Base-by-base conservation (phyloP, 2,888 invertebrate species). In the Prionchulus punctatus region DNA sequence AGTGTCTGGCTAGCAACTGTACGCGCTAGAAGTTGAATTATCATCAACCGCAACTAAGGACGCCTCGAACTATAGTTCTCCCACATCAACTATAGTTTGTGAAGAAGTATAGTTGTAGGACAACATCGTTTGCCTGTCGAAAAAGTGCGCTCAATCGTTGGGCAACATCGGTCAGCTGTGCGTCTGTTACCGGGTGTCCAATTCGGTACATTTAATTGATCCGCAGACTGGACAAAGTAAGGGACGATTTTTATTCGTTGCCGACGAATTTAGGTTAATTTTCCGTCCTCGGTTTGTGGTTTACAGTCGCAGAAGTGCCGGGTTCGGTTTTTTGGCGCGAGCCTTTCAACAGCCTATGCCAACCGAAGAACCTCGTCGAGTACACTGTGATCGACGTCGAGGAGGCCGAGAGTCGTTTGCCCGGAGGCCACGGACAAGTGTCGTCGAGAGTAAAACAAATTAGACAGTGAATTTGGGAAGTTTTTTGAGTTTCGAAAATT, bases 351-450 rank as follows among this genome's bases (percentile, higher is more conserved):
- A 80, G 84, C 28, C 82, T 98, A 59, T 90, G 88, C 67, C 84
- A 86, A 69, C 86, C 89, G 0, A 90, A 87, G 50, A 88, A 91
- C 68, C 74, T 96, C 59, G 81, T 83, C 0, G 88, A 94, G 71
- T 98, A 86, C 70, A 80, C 87, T 65, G 87, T 98, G 1, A 89
- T 98, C 86, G 87, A 98, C 69, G 81, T 89, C 58, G 94, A 94
- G 64, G 78, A 79, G 61, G 80, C 82, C 12, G 52, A 61, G 25
- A 53, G 64, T 15, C 59, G 62, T 15, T 3, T 21, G 15, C 23
- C 26, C 15, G 56, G 62, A 1, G 92, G 91, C 0, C 89, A 89
- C 76, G 90, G 91, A 1, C 77, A 81, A 54, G 78, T 90, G 56
- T 91, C 92, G 0, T 79, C 78, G 57, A 87, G 85, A 74, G 80